Evolutionary conservation across 2,797 vertebrate genomes (phyloP), one percentile per base, ranked within the genome.

Genomic region (Paratrypauchen microcephalus): DNA sequence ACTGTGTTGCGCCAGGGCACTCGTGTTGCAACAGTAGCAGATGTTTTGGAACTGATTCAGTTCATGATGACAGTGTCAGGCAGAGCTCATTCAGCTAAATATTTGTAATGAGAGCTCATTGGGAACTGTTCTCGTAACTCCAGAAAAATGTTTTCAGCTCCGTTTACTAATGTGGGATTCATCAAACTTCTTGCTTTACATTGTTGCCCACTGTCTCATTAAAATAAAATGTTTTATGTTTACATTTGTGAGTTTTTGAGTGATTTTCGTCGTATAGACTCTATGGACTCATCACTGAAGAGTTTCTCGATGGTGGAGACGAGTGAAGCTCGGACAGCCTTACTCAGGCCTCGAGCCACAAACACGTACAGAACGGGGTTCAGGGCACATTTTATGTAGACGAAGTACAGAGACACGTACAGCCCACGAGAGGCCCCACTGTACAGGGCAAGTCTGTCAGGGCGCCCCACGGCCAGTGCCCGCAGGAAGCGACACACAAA

Each of bases 311-410:
- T 85, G 0, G 92, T 92, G 24, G 93, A 94, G 63, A 91, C 70
- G 2, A 95, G 57, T 0, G 94, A 94, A 19, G 80, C 88, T 19
- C 72, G 88, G 60, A 95, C 58, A 0, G 87, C 91, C 0, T 82
- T 85, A 18, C 93, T 68, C 4, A 95, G 80, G 59, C 93, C 93
- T 13, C 91, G 84, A 12, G 93, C 93, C 2, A 92, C 93, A 5
- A 95, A 94, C 56, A 94, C 94, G 1, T 94, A 95, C 69, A 95
- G 73, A 24, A 94, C 75, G 0, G 94, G 94, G 69, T 95, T 95
- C 0, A 94, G 87, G 0, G 91, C 88, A 2, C 93, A 89, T 68
- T 95, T 95, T 3, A 88, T 45, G 85, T 94, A 95, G 58, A 95
- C 93, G 26, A 95, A 72, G 78, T 74, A 95, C 70, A 94, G 77